Base-by-base conservation (phyloP, 2,797 vertebrate genomes). In the Urosaurus nigricauda region DNA sequence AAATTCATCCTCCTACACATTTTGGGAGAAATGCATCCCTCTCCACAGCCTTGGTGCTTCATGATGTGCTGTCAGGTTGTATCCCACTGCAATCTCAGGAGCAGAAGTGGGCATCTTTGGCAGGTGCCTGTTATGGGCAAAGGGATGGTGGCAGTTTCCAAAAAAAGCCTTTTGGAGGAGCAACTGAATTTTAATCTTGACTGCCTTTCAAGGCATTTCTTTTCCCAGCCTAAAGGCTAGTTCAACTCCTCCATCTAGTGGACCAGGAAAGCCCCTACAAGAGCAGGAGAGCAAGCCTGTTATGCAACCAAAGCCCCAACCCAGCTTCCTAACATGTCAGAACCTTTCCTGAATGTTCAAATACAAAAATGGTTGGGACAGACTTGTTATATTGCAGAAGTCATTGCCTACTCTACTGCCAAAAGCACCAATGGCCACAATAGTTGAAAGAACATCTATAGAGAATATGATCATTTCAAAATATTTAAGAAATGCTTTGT, bases 241-340 rank as follows among this genome's bases (percentile, higher is more conserved):
- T 43, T 89, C 71, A 19, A 53, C 14, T 3, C 16, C 37, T 65
- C 88, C 88, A 86, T 35, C 88, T 75, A 51, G 84, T 56, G 88
- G 84, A 19, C 8, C 26, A 32, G 19, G 24, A 75, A 53, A 37
- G 16, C 6, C 29, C 2, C 78, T 9, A 13, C 29, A 85, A 5
- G 5, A 37, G 14, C 8, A 71, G n/a, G 32, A 40, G 2, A 3
- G 1, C 24, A 8, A 3, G 5, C 21, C 26, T 53, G 17, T 63
- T 40, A 51, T 8, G 60, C n/a, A 16, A 35, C 32, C 2, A 9
- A 35, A 35, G 8, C 17, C 68, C 35, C 21, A 32, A 8, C 24
- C 29, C 29, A 70, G 40, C 60, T 26, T 43, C 14, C 5, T 16
- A 56, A 0, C 29, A 19, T 29, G 29, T 19, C 26, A 77, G 53